Base-by-base conservation (phyloP, 1,140 invertebrate species). In the Druon quercuslanigerum region DNA sequence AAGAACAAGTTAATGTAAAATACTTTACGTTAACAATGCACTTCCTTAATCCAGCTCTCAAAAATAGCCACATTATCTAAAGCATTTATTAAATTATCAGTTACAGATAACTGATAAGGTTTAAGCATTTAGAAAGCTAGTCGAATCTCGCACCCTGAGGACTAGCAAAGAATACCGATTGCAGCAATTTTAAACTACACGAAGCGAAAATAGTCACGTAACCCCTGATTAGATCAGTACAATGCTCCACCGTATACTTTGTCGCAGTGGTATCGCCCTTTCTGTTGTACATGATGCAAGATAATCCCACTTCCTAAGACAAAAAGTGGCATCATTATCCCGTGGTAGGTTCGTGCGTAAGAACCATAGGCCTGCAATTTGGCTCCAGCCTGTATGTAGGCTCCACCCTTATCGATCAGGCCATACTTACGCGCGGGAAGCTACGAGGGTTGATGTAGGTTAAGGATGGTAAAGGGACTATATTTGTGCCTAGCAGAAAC, bases 321-420 rank as follows among this genome's bases (percentile, higher is more conserved):
- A 60, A 33, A 60, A 60, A 60, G 57, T 60, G 40, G 57, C 57
- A 33, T 60, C 19, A 57, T 57, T 57, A 57, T 57, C 56, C 19
- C 9, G 56, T 33, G 56, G 12, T 20, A 12, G 20, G 57, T 60
- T 60, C 57, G 57, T 60, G 57, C 73, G 66, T 75, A 25, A 78
- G 79, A 78, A 80, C 57, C 57, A 14, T 60, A 60, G 56, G 57
- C 57, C 57, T 60, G 20, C 3, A 85, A 85, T 85, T 85, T 82
- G 78, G 79, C 83, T 83, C 46, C 73, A 80, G 82, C 84, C 77
- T 80, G 76, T 83, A 80, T 51, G 76, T 56, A 60, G 80, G 73
- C 76, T 83, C 81, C 76, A 79, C 81, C 76, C 71, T 83, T 83
- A 85, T 85, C 84, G 83, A 85, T 82, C 82, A 16, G 56, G 54